A percentile compares a stretch with the other conserved stretches of the same genome.
Conservation (phyloP, 2,797 vertebrate genomes). For the Morelia viridis region DNA sequence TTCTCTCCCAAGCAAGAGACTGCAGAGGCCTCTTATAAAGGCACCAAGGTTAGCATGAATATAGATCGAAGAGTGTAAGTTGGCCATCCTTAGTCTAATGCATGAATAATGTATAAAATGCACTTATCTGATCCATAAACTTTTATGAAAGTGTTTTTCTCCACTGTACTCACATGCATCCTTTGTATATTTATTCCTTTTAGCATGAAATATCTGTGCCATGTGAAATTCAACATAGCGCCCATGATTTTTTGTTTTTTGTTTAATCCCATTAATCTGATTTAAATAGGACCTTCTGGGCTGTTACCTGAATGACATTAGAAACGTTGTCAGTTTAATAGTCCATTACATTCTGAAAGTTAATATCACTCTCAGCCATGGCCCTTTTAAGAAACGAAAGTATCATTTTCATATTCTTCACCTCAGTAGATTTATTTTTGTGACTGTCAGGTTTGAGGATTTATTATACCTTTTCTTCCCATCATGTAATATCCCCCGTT, state of each 20-base stretch:
- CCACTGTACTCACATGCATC: no score
- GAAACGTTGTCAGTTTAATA: constrained; percentile 14
- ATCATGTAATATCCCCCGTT: neutral
- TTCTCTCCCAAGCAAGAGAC: neutral
- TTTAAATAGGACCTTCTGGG: constrained; percentile 2
- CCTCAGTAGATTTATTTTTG: neutral
- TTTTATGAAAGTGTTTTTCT: neutral
- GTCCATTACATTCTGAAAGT: constrained; percentile 18
- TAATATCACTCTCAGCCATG: neutral
- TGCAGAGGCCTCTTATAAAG: neutral
- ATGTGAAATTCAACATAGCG: neutral
- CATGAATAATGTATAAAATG: neutral
- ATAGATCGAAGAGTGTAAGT: neutral
- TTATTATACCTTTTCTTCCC: neutral
- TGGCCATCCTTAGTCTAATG: neutral
- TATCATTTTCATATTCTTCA: neutral
- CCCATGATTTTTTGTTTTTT: neutral
- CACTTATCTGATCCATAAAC: neutral
- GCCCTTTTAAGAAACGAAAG: constrained; percentile 15
- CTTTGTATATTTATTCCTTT: neutral
- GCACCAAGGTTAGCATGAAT: neutral
- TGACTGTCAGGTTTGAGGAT: neutral
- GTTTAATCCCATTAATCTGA: constrained; percentile 5
- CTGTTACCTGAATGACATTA: neutral
- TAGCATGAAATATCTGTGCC: neutral